Percentiles rank a stretch among this genome's conserved stretches.
phyloP scores from a whole-genome alignment of 2,888 invertebrate species.

The Drosophila atripex region DNA sequence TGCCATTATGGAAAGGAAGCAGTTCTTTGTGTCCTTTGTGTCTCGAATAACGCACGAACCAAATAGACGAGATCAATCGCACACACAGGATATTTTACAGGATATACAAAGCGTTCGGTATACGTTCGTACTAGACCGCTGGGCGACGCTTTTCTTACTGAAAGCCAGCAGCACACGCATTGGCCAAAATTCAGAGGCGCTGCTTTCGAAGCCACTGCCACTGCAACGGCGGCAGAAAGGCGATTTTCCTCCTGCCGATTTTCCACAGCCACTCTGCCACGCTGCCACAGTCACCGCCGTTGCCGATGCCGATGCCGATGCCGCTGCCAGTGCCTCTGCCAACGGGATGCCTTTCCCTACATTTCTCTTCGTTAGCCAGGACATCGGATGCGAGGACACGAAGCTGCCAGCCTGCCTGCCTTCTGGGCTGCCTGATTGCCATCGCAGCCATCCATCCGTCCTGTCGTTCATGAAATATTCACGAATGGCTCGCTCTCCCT shows the following conservation, averaged over 20 bases:
- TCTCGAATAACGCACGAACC: slow-evolving; percentile 58
- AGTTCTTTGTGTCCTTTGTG: slow-evolving; percentile 21
- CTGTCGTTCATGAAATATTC: slow-evolving; percentile 77
- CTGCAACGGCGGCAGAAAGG: slow-evolving; percentile 51
- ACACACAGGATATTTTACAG: slow-evolving; percentile 63
- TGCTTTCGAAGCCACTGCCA: slow-evolving; percentile 49
- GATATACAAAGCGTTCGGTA: slow-evolving; percentile 81
- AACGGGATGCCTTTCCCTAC: slow-evolving; percentile 70
- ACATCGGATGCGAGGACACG: slow-evolving; percentile 24
- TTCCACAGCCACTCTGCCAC: slow-evolving; percentile 44
- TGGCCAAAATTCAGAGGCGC: slow-evolving; percentile 71
- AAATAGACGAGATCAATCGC: slow-evolving; percentile 70
- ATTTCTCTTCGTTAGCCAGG: slow-evolving; percentile 60
- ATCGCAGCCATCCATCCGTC: slow-evolving; percentile 51
- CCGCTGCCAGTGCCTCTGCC: slow-evolving; percentile 20
- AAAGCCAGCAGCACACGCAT: slow-evolving; percentile 80
- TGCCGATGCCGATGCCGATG: slow-evolving; percentile 15
- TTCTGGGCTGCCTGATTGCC: slow-evolving; percentile 24
- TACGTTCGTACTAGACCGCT: slow-evolving; percentile 84
- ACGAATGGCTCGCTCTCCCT: slow-evolving; percentile 79
- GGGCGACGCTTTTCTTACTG: slow-evolving; percentile 85
- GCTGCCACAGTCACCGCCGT: slow-evolving; percentile 44
- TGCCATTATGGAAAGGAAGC: slow-evolving; percentile 22
- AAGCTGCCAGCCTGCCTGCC: slow-evolving; percentile 12
- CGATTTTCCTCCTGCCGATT: slow-evolving; percentile 57